Evolutionary conservation across 2,113 vertebrate genomes (phyloP), one percentile per base, ranked within the genome.

Genomic region (Copsychus sechellarum): DNA sequence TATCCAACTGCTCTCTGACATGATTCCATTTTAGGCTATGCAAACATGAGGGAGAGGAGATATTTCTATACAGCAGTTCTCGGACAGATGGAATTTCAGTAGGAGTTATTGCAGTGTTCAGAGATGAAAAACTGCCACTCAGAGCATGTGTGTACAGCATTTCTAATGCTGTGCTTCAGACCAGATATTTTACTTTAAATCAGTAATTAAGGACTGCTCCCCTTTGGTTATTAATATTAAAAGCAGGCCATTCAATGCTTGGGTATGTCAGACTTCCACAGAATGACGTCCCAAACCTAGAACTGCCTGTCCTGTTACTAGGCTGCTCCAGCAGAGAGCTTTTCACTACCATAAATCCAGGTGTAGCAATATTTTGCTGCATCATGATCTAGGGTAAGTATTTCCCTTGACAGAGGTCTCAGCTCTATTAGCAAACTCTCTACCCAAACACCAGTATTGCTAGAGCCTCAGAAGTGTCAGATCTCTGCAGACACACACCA

Each of bases 11-110:
- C 88, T 98, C 98, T 69, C 97, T 98, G 79, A 99, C 71, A n/a
- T 98, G 98, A 92, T 99, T 98, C 99, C 99, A 99, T 87, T 99
- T 99, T 77, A 99, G 96, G 77, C 99, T 99, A 73, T 45, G 86
- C 65, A 78, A 92, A 96, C 62, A 92, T 28, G 36, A 94, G 67
- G n/a, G 60, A 95, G 57, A 94, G 43, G 45, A 92, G 50, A 56
- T 85, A 92, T 65, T 95, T 93, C 80, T 81, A 78, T 72, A 83
- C 18, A 70, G 62, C 67, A 71, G 70, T 74, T 88, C 81, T 89
- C 1, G 57, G 62, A 82, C 78, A 90, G 56, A 91, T 56, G 79
- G 86, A 92, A 86, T 92, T 90, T 93, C 82, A 85, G 60, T 25
- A 90, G n/a, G 71, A 83, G 47, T 85, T 81, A 89, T 38, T 79